Evolutionary conservation across 2,797 vertebrate species (phyloP), one percentile per base, ranked within the genome.

Genomic region (Aratinga solstitialis): DNA sequence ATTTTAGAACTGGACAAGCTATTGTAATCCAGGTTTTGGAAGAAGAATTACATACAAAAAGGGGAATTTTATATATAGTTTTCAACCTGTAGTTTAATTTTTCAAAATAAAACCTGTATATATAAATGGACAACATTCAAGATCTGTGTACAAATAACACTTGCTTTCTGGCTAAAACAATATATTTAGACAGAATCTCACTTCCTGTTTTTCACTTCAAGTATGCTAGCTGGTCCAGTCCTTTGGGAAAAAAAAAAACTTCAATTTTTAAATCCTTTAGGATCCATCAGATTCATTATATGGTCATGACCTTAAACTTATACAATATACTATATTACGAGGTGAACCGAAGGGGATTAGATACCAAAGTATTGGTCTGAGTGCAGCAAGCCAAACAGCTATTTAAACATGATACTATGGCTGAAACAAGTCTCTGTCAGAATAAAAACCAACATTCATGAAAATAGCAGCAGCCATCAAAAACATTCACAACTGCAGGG

Each of bases 381-480:
- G 79, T 93, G 94, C 84, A 94, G 58, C 89, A 94, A 95, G 90
- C 87, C 69, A 77, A 94, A 92, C 76, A 97, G 94, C 82, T 86
- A 66, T 93, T 94, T 87, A 91, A 97, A 96, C 76, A 87, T 90
- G 94, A 97, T 82, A 94, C 67, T 95, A 95, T 54, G 96, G 95
- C 91, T 92, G 74, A 96, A 97, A 32, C 67, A 97, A 89, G 66
- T 82, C 82, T 95, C 83, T 91, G 91, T 95, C 81, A 96, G 95
- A 96, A 94, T 90, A 96, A 97, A 97, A 97, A 38, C 69, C 91
- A 82, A 79, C 86, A 97, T 92, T 95, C 95, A 97, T 95, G 94
- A 97, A 97, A 97, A 97, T 71, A 97, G 92, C 91, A 97, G 96
- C 86, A 97, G 92, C 89, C 94, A 97, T 93, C 90, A 91, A 90